These are phyloP conservation scores for Drosophila carrolli DNA, from an alignment of 1,140 invertebrate species.

Conservation along the genomic window DNA sequence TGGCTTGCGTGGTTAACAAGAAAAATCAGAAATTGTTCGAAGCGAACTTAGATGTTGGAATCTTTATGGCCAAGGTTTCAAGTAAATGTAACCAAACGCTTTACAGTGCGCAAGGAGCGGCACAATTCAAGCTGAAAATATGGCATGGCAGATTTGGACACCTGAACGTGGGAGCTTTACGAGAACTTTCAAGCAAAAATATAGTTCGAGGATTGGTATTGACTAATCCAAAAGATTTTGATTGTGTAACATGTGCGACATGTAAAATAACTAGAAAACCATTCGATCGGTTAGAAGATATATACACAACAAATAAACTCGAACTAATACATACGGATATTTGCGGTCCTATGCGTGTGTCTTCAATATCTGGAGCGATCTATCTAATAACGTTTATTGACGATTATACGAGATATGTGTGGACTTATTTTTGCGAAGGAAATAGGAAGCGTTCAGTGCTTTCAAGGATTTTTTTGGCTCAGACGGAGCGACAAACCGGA, in stretches of 20 bases:
- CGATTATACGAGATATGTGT: not conserved
- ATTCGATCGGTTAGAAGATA: too few species aligned
- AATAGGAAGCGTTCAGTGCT: not conserved
- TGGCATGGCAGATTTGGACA: not conserved
- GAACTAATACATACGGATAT: too few species aligned
- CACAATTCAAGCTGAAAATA: not conserved
- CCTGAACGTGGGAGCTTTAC: not conserved
- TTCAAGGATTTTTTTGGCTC: not conserved
- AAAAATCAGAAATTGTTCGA: not conserved
- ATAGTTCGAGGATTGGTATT: too few species aligned
- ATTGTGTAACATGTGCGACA: too few species aligned
- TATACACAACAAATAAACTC: too few species aligned
- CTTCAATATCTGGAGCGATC: too few species aligned
- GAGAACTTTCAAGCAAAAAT: not conserved
- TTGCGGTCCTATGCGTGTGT: too few species aligned
- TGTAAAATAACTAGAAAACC: too few species aligned
- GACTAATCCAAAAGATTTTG: too few species aligned
- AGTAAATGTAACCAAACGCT: not conserved
- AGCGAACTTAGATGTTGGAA: not conserved
- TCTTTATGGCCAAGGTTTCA: not conserved
- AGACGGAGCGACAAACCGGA: not conserved
- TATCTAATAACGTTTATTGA: constrained; percentile 3
- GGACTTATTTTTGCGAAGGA: not conserved
- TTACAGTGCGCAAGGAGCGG: not conserved
- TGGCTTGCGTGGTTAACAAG: not conserved